Evolutionary conservation across 2,113 vertebrate species (phyloP).

Genomic region (Colaptes auratus): DNA sequence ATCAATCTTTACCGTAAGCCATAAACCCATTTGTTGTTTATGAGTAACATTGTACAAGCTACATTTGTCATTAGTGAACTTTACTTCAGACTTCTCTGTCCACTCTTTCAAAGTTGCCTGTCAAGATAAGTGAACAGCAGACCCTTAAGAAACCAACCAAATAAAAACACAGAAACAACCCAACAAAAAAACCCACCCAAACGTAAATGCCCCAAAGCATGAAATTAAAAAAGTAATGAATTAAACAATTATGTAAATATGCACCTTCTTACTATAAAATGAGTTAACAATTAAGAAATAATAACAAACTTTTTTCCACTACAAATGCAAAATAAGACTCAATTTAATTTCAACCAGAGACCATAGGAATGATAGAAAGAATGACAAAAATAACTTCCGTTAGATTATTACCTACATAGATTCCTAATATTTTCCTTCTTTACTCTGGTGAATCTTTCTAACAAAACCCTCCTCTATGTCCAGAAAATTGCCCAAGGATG

Average conservation of each 20-base stretch:
- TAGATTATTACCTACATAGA: rapidly evolving
- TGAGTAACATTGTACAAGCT: constrained; percentile 49
- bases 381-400: background rate
- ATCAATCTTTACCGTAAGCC: constrained; percentile 82
- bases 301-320: background rate
- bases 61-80: constrained; percentile 61
- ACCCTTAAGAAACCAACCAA: background rate
- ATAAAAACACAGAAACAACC: too few species aligned
- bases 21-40: constrained; percentile 79
- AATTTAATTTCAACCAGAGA: background rate
- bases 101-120: background rate
- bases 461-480: background rate
- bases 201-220: background rate
- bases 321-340: background rate
- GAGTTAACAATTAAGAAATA: background rate
- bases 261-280: background rate
- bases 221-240: background rate
- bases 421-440: background rate
- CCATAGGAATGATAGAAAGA: background rate
- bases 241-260: background rate
- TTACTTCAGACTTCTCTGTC: constrained; percentile 22
- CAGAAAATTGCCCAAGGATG: background rate
- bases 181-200: background rate
- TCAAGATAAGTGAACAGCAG: background rate
- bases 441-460: background rate